Base-by-base conservation (phyloP, 2,113 vertebrate species). In the Pseudorhombus dupliciocellatus region DNA sequence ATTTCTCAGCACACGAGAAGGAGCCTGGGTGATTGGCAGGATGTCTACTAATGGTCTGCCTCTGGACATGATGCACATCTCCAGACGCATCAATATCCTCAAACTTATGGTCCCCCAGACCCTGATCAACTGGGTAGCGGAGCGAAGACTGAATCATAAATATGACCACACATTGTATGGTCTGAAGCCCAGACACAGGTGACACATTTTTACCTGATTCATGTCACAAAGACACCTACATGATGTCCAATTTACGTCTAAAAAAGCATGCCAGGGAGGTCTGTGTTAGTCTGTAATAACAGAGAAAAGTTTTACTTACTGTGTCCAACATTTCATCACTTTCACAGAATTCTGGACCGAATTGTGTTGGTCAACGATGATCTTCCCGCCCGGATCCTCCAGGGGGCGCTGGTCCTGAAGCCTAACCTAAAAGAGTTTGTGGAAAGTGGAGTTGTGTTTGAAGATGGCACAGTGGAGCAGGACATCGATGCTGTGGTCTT, bases 1-100 rank as follows among this genome's bases (percentile, higher is more conserved):
- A 3, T 97, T 96, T 79, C 94, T 99, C 71, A 98, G 97, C 78
- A 98, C 94, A 4, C 93, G 95, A 12, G 80, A 93, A 34, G 97
- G 97, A 0, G 76, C 93, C 0, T 99, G 97, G 97, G 70, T 99
- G 63, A 0, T 95, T 0, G 90, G 95, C 62, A 95, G 95, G 0
- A 90, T 95, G 63, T 92, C 79, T 1, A 83, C 73, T 10, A 83
- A 70, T 0, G 95, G 97, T 21, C 88, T 95, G 40, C 97, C 96
- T 0, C 63, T 94, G 85, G 96, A 98, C 84, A 94, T 97, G 92
- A 44, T 78, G 0, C 69, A 68, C 25, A 76, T 79, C 40, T 94
- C 88, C 26, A 92, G 93, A 31, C 22, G 93, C 24, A 85, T 71
- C 55, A 89, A 7, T 54, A 22, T 93, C 31, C 50, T 97, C 24